phyloP scores from a whole-genome alignment of 1,140 invertebrate genomes.

The Oryzaephilus surinamensis region DNA sequence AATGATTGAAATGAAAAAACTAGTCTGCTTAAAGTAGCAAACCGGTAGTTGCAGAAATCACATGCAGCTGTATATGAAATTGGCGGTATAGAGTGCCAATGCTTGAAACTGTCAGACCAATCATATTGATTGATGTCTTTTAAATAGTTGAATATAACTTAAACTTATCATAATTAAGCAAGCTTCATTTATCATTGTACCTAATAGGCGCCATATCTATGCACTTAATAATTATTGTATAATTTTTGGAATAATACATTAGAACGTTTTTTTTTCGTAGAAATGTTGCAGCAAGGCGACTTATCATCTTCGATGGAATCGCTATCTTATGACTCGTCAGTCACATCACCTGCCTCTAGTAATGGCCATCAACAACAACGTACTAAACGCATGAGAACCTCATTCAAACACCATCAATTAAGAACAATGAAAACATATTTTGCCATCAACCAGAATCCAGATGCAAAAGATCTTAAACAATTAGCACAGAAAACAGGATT shows the following conservation, averaged over 20 bases:
- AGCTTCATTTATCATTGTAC: no score
- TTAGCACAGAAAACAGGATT: conserved; percentile 93
- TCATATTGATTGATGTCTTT: conserved; percentile 4
- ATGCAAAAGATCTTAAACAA: conserved; percentile 92
- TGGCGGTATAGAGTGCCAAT: background rate
- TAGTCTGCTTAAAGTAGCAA: conserved; percentile 1
- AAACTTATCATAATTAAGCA: no score
- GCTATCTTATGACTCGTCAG: conserved; percentile 59
- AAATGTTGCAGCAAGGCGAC: conserved; percentile 60
- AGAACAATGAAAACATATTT: conserved; percentile 97
- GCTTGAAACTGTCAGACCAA: no score
- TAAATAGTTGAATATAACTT: background rate
- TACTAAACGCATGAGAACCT: conserved; percentile 90
- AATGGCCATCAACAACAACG: conserved; percentile 45
- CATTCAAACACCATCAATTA: conserved; percentile 95
- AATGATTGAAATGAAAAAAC: conserved; percentile 3
- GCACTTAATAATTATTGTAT: no score
- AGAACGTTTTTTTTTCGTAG: conserved; percentile 38
- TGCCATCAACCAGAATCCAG: conserved; percentile 93
- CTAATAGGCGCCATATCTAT: no score
- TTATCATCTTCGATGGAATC: conserved; percentile 69
- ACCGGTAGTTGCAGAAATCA: conserved; percentile 8
- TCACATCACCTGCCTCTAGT: conserved; percentile 56
- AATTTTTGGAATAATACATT: no score
- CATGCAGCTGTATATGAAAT: conserved; percentile 1